Evolutionary conservation across 2,113 vertebrate genomes (phyloP).

Genomic region (Muntiacus muntjak): DNA sequence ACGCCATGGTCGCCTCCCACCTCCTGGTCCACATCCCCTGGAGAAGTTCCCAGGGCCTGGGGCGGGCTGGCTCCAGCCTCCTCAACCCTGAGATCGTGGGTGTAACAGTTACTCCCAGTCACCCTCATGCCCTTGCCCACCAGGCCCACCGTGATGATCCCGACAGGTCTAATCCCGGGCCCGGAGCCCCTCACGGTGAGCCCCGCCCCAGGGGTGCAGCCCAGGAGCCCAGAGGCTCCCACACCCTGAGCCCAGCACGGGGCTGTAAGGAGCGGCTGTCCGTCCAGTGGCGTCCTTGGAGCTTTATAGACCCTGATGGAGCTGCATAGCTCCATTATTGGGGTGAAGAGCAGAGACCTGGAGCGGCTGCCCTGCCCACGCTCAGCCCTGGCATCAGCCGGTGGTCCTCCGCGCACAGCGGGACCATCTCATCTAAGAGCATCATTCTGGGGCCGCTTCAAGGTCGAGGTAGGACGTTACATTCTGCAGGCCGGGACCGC

Average conservation of each 20-base stretch:
- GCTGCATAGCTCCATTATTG: not conserved
- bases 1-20: fast-evolving
- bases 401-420: fast-evolving
- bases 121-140: not conserved
- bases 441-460: fast-evolving
- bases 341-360: not conserved
- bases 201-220: too few species aligned
- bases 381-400: not conserved
- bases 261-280: fast-evolving
- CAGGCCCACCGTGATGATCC: not conserved
- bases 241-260: fast-evolving
- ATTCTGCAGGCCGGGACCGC: fast-evolving
- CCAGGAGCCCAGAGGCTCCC: not conserved
- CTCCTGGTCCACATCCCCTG: fast-evolving
- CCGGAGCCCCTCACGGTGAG: not conserved
- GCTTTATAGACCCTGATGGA: not conserved
- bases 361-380: too few species aligned
- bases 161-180: too few species aligned
- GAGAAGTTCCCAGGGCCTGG: not conserved
- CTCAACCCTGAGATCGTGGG: not conserved
- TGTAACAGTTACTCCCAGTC: not conserved
- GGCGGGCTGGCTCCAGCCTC: fast-evolving
- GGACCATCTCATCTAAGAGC: not conserved
- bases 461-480: fast-evolving
- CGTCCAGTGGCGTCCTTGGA: fast-evolving